Percentiles rank a stretch among this genome's conserved stretches.
These are phyloP conservation scores for Dusona sp. DNA, from an alignment of 2,888 invertebrate genomes.

Conservation along the genomic window DNA sequence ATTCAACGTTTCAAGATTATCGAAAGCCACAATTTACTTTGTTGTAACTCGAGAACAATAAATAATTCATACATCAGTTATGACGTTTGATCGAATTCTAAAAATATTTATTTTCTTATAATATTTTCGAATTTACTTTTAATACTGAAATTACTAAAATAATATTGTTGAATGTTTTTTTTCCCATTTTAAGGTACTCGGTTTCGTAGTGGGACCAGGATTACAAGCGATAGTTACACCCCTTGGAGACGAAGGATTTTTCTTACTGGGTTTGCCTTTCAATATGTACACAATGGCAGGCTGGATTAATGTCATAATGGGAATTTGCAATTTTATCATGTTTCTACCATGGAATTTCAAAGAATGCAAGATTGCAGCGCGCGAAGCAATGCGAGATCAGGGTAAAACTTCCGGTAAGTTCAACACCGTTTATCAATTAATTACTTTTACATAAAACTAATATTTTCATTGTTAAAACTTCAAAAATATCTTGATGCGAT, in stretches of 20 bases:
- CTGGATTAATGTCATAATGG: conserved; percentile 93
- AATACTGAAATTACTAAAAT: too few species aligned
- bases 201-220: conserved; percentile 94
- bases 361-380: conserved; percentile 91
- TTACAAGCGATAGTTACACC: conserved; percentile 93
- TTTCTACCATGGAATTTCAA: conserved; percentile 91
- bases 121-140: too few species aligned
- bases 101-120: too few species aligned
- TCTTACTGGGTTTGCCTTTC: conserved; percentile 87
- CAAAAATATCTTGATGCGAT: background rate
- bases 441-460: background rate
- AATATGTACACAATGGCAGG: conserved; percentile 96
- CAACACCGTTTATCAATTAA: conserved; percentile 52
- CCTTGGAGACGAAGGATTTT: conserved; percentile 89
- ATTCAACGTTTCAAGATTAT: background rate
- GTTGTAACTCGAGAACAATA: too few species aligned
- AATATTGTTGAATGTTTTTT: background rate
- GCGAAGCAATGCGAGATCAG: conserved; percentile 91
- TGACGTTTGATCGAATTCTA: too few species aligned
- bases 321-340: conserved; percentile 89
- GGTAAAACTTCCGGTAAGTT: conserved; percentile 88
- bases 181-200: conserved; percentile 87
- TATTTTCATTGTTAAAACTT: background rate
- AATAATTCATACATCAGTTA: too few species aligned
- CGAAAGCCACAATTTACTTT: too few species aligned